Evolutionary conservation across 2,797 vertebrate genomes (phyloP).

Genomic region (Lepus oiostolus): DNA sequence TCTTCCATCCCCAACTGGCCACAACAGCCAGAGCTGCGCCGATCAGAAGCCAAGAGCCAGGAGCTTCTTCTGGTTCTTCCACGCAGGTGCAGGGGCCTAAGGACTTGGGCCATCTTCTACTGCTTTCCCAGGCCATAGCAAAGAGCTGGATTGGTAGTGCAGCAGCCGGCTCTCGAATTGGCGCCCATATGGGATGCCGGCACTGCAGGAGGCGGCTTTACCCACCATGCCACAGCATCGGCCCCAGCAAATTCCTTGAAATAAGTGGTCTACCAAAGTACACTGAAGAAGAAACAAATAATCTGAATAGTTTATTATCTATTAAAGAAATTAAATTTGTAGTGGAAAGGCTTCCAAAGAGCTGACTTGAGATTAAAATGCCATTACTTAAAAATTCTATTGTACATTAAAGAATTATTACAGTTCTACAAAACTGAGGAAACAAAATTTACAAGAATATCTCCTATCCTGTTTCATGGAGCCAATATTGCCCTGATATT

Average conservation of each 20-base stretch:
- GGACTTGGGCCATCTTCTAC: no score
- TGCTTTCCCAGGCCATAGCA: no score
- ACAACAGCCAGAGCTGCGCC: no score
- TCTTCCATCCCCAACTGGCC: no score
- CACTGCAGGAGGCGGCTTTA: no score
- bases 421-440: neutral
- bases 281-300: neutral
- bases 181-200: no score
- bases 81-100: no score
- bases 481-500: neutral
- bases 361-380: neutral
- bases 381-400: neutral
- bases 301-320: neutral
- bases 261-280: neutral
- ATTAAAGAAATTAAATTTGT: conserved; percentile 15
- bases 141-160: no score
- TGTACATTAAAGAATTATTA: neutral
- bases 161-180: no score
- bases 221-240: no score
- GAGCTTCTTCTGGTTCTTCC: no score
- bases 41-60: no score
- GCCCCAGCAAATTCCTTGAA: neutral
- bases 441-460: neutral
- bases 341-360: neutral
- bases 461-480: neutral